Percentiles rank a stretch among this genome's conserved stretches.
These are phyloP conservation scores for Leptinotarsa peninsularis DNA, from an alignment of 2,888 invertebrate species.

Conservation along the genomic window DNA sequence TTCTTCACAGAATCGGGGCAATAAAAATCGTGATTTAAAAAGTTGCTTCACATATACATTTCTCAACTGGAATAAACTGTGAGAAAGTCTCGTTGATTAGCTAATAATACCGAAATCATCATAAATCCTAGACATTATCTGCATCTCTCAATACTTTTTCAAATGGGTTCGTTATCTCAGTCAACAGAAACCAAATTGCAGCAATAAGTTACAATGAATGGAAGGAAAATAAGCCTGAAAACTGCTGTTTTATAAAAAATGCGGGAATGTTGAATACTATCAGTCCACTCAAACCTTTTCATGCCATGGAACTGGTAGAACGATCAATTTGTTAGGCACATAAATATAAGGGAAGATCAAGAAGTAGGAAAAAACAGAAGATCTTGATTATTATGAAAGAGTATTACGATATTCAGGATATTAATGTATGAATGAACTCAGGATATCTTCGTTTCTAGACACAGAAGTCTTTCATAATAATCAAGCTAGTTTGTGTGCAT, in stretches of 20 bases:
- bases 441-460: too few species aligned
- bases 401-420: not conserved
- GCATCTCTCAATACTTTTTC: not conserved
- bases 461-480: not conserved
- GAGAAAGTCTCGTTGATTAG: conserved; percentile 9
- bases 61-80: not conserved
- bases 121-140: conserved; percentile 3
- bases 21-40: conserved; percentile 8
- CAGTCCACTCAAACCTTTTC: conserved; percentile 12
- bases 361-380: not conserved
- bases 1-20: not conserved
- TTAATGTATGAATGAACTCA: too few species aligned
- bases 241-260: not conserved
- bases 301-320: not conserved
- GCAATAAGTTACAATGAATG: not conserved
- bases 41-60: conserved; percentile 4
- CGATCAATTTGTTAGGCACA: too few species aligned
- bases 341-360: not conserved
- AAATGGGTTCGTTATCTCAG: not conserved
- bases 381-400: not conserved
- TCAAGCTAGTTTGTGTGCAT: not conserved
- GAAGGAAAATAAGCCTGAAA: not conserved
- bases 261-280: not conserved
- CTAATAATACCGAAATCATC: conserved; percentile 8
- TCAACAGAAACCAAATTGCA: not conserved